Evolutionary conservation across 2,888 invertebrate species (phyloP), one percentile per base, ranked within the genome.

Genomic region (Eristalinus sepulchralis): DNA sequence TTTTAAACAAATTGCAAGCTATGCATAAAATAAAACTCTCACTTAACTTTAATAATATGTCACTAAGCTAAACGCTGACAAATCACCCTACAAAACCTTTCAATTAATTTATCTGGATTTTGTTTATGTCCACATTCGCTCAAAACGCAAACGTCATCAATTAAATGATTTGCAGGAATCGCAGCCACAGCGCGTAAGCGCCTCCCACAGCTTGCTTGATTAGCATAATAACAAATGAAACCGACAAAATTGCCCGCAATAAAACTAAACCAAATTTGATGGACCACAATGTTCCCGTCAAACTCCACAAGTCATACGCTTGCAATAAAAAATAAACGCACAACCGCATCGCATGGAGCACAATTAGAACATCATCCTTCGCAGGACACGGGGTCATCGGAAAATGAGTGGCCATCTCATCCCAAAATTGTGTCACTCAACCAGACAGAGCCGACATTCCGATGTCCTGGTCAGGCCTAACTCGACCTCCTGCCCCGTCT

Each of bases 401-500:
- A 47, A 2, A 20, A 55, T 20, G 17, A 67, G 33, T 55, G 33
- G 31, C 27, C 57, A 20, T 31, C 27, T 55, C 27, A 10, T 27
- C 64, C 27, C 36, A 57, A 83, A n/a, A 63, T 78, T 72, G 68
- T 83, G 83, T 78, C 73, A 83, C 78, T 33, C 78, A 72, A 62
- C 63, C 72, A 73, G 57, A 9, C 77, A 39, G 36, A 13, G 17
- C 34, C 47, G 57, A 34, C 64, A 71, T 66, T 71, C 60, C 33
- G 55, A n/a, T 67, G 33, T 63, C 62, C 67, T 57, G 55, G 34
- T 47, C 59, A 6, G 53, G 66, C n/a, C 2, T 39, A n/a, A 66
- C 47, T 31, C n/a, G 6, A 11, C 20, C 17, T 57, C 27, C 55
- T 73, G 17, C n/a, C 53, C 34, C 6, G 11, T 4, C 53, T 53